A percentile compares a stretch with the other conserved stretches of the same genome.
phyloP scores from a whole-genome alignment of 2,888 invertebrate species.

The Tridacna gigas region DNA sequence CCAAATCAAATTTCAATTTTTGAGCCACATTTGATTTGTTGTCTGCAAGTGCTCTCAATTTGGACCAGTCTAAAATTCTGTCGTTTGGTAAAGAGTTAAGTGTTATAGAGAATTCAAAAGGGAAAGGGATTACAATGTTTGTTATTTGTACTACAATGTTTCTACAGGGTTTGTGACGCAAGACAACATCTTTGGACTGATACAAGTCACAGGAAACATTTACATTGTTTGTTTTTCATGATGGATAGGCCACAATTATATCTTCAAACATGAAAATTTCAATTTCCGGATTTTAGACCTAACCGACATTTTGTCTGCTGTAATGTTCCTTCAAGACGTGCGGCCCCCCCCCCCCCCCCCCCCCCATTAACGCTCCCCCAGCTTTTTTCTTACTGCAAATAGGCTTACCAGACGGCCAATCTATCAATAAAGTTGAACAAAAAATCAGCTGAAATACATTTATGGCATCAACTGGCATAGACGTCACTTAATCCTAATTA shows the following conservation, averaged over 20 bases:
- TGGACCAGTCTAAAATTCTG: background rate
- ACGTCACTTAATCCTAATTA: too few relatives aligned
- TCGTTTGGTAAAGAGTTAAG: background rate
- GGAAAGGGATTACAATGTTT: conserved; percentile 8
- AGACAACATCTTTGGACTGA: conserved; percentile 1
- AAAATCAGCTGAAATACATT: too few relatives aligned
- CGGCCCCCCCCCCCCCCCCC: too few relatives aligned
- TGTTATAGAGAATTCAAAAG: background rate
- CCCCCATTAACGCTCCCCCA: too few relatives aligned
- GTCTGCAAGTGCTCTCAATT: background rate
- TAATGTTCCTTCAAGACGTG: too few relatives aligned
- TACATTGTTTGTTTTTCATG: conserved; percentile 14
- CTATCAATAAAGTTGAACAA: too few relatives aligned
- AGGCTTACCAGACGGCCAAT: too few relatives aligned
- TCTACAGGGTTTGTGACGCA: conserved; percentile 2
- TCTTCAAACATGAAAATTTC: too few relatives aligned
- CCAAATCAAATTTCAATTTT: background rate
- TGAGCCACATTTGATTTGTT: background rate
- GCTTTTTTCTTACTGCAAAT: too few relatives aligned
- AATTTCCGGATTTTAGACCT: too few relatives aligned
- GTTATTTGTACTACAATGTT: conserved; percentile 11
- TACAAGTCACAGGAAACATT: background rate
- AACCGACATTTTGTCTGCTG: too few relatives aligned
- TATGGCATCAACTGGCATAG: too few relatives aligned
- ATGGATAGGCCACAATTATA: conserved; percentile 10